Evolutionary conservation across 2,113 vertebrate genomes (phyloP).

Genomic region (Coptodon rendalli): DNA sequence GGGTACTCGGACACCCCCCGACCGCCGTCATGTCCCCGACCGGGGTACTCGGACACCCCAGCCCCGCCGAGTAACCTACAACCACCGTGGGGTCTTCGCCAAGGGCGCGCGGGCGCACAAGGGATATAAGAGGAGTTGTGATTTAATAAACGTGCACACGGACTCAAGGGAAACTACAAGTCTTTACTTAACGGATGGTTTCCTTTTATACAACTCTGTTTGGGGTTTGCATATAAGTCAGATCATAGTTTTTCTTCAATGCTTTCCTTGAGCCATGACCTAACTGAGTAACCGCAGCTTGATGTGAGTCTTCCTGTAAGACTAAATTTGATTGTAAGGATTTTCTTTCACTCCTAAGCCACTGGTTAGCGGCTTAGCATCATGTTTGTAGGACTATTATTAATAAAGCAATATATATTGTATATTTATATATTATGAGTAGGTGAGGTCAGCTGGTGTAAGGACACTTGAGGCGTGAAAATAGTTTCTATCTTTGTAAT

Average conservation of each 20-base stretch:
- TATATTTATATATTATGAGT: constrained; percentile 33
- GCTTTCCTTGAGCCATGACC: background rate
- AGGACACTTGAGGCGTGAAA: background rate
- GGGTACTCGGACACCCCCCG: too few relatives aligned
- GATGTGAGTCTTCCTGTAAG: background rate
- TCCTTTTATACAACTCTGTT: background rate
- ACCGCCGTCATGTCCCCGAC: too few relatives aligned
- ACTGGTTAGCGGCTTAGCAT: background rate
- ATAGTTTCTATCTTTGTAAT: constrained; percentile 40
- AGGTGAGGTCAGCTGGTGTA: constrained; percentile 7
- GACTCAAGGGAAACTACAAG: background rate
- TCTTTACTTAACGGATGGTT: background rate
- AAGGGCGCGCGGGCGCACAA: too few relatives aligned
- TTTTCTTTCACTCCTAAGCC: background rate
- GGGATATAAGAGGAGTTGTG: background rate
- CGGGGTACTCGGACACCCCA: too few relatives aligned
- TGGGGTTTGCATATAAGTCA: background rate
- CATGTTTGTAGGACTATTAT: constrained; percentile 23
- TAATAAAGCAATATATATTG: constrained; percentile 49
- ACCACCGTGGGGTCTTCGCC: too few relatives aligned
- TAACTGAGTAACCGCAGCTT: background rate
- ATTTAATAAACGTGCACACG: background rate
- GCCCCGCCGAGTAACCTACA: too few relatives aligned
- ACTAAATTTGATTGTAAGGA: background rate
- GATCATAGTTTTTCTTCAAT: background rate